A percentile compares a stretch with the other conserved stretches of the same genome.
phyloP scores from a whole-genome alignment of 2,113 vertebrate genomes.

The Xenus cinereus region DNA sequence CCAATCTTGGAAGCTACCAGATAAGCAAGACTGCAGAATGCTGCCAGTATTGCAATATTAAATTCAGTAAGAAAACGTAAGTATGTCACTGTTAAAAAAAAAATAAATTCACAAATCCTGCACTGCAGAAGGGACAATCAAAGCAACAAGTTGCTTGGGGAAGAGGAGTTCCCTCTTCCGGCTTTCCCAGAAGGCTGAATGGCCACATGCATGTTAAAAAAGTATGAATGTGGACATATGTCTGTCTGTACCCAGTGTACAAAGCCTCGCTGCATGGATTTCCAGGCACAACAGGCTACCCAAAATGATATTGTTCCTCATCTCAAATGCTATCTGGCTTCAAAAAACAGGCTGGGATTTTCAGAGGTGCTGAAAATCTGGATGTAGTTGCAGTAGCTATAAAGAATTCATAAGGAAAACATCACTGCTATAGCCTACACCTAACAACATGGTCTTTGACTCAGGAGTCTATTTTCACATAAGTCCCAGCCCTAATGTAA shows the following conservation, averaged over 20 bases:
- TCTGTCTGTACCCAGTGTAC: background rate
- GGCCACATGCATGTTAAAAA: background rate
- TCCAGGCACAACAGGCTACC: background rate
- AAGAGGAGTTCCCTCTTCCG: background rate
- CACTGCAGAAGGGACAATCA: background rate
- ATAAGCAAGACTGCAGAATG: background rate
- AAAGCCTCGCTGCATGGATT: background rate
- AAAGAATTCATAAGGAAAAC: background rate
- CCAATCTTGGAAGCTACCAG: background rate
- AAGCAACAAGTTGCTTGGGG: background rate
- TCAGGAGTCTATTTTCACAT: background rate
- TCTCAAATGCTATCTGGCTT: background rate
- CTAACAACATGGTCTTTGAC: background rate
- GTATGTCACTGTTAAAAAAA: background rate
- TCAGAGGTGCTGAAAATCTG: background rate
- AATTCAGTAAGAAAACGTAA: background rate
- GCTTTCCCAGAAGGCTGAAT: background rate
- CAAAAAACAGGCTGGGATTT: background rate
- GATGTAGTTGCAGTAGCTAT: background rate
- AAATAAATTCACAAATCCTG: background rate
- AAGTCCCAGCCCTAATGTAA: background rate
- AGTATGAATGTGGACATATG: background rate
- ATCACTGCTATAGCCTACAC: background rate
- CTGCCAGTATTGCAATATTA: background rate
- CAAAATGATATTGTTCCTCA: background rate